Evolutionary conservation across 2,797 vertebrate genomes (phyloP).

Genomic region (Meriones psammophilus): DNA sequence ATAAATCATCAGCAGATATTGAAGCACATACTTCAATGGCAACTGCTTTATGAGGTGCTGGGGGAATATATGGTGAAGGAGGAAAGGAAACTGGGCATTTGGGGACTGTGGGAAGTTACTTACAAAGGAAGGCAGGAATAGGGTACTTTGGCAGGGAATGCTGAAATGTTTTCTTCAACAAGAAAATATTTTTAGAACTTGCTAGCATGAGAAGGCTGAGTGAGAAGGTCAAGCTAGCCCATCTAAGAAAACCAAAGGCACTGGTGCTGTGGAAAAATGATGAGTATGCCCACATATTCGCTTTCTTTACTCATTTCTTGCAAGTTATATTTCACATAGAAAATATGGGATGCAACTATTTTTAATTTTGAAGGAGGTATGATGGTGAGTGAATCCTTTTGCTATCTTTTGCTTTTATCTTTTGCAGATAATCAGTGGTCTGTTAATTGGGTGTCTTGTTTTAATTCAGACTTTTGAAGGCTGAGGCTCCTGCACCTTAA

Average conservation of each 20-base stretch:
- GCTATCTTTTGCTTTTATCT: constrained; percentile 37
- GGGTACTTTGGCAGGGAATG: neutral
- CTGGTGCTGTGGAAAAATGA: too few species aligned
- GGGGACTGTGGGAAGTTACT: neutral
- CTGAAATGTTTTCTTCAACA: neutral
- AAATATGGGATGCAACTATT: neutral
- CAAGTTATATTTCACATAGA: neutral
- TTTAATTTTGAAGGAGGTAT: neutral
- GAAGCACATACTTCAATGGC: neutral
- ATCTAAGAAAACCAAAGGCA: neutral
- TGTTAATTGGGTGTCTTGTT: too few species aligned
- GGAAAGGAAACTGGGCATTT: neutral
- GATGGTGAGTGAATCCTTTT: neutral
- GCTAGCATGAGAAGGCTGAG: neutral
- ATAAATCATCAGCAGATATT: neutral
- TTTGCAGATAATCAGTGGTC: constrained; percentile 12
- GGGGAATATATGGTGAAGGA: neutral
- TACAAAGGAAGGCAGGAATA: neutral
- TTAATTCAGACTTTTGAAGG: constrained; percentile 43
- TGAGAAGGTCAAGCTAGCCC: neutral
- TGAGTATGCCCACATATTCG: neutral
- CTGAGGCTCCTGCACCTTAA: constrained; percentile 70
- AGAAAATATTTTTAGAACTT: neutral
- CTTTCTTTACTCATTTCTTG: neutral
- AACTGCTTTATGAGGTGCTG: neutral